Conservation (phyloP, 2,888 invertebrate genomes). For the Frankliniella fusca region DNA sequence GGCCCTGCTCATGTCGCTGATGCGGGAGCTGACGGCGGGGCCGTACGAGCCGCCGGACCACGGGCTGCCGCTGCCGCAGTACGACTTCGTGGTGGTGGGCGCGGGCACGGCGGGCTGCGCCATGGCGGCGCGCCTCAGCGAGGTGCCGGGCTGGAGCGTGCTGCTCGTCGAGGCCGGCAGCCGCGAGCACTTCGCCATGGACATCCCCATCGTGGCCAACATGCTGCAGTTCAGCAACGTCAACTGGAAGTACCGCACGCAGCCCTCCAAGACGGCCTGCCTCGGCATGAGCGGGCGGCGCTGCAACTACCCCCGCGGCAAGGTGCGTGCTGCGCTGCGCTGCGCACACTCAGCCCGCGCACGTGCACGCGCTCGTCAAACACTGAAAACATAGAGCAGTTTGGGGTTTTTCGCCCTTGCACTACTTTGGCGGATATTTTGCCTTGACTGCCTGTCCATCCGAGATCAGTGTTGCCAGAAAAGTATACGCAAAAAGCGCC, state of each 20-base stretch:
- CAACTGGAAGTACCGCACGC: conserved; percentile 89
- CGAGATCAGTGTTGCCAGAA: too few relatives aligned
- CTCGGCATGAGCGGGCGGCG: conserved; percentile 81
- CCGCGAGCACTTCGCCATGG: conserved; percentile 83
- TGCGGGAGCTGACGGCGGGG: conserved; percentile 28
- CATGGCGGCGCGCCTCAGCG: conserved; percentile 76
- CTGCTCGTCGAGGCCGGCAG: conserved; percentile 74
- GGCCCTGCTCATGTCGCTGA: conserved; percentile 30
- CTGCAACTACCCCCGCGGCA: conserved; percentile 90
- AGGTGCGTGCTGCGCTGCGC: too few relatives aligned
- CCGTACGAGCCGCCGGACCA: conserved; percentile 33
- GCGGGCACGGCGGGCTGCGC: conserved; percentile 88
- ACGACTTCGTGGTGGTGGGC: conserved; percentile 83
- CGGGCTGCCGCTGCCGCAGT: conserved; percentile 55
- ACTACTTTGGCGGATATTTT: too few relatives aligned
- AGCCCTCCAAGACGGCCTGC: conserved; percentile 71
- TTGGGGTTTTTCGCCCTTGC: too few relatives aligned
- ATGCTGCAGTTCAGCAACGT: conserved; percentile 73
- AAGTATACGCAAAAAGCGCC: too few relatives aligned
- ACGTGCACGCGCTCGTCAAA: too few relatives aligned
- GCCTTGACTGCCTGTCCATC: too few relatives aligned
- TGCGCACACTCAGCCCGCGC: too few relatives aligned
- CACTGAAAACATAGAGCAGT: too few relatives aligned
- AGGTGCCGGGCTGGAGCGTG: conserved; percentile 75
- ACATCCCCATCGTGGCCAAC: conserved; percentile 78